Evolutionary conservation across 2,797 vertebrate species (phyloP), one percentile per base, ranked within the genome.

Genomic region (Mionectes olivaceus): DNA sequence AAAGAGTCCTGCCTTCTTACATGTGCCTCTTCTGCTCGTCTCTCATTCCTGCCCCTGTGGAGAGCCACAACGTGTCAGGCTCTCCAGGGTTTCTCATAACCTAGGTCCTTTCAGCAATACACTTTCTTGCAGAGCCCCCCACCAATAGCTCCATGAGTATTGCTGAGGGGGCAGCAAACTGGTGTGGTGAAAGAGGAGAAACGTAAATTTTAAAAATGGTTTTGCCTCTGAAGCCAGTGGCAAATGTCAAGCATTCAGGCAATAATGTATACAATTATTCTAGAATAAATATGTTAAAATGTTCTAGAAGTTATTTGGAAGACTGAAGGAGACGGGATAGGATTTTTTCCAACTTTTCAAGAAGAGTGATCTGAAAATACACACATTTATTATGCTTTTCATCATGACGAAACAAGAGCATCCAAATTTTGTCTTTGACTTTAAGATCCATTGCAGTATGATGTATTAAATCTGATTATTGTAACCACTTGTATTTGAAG

Each of bases 1-100:
- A 75, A 71, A 56, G 71, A 68, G 53, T 64, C 57, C 53, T 92
- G 15, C 17, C 33, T 70, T 33, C 28, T 77, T 8, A 5, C 7
- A 8, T 5, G 2, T 52, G 23, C 33, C 27, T 76, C 43, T 80
- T 76, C 55, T 44, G 16, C 56, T 69, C 0, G 0, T 67, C 44
- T 82, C 35, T 60, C 52, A 2, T 60, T 71, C 33, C 47, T 81
- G 23, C 39, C 59, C 32, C 32, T 63, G 15, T 11, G 23, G n/a
- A n/a, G n/a, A n/a, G n/a, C 11, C 22, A 24, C 24, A 39, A 5
- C 9, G 4, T 13, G 11, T 41, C 33, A n/a, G 27, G 19, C 25
- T 59, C 35, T 57, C 22, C 68, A 74, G 64, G 35, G 47, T 74
- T 61, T 37, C 24, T 53, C 1, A 2, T 39, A 64, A 22, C 27